These are phyloP conservation scores for Taurulus bubalis DNA, from an alignment of 2,113 vertebrate genomes.

Conservation along the genomic window DNA sequence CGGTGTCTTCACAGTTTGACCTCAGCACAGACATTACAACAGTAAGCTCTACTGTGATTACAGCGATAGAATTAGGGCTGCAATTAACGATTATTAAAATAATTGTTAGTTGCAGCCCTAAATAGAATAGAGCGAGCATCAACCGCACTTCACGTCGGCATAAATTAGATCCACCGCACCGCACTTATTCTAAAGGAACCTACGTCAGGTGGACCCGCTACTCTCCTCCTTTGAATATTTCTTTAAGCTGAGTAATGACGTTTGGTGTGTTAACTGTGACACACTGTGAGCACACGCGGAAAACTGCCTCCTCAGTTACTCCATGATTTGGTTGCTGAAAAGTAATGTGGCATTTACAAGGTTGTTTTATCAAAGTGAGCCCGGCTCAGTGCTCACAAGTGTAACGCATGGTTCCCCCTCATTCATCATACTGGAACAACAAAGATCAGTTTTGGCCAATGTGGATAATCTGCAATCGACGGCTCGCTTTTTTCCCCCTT, in stretches of 20 bases:
- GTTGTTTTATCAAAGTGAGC: no score
- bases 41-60: background rate
- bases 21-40: background rate
- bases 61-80: no score
- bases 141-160: background rate
- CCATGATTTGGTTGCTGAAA: background rate
- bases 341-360: no score
- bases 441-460: no score
- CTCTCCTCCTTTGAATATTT: background rate
- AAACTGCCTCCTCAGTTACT: background rate
- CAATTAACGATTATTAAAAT: no score
- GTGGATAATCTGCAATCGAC: no score
- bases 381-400: no score
- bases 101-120: no score
- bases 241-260: background rate
- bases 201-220: background rate
- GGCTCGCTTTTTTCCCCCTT: no score
- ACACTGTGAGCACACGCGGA: no score
- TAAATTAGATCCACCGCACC: background rate
- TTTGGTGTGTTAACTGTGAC: background rate
- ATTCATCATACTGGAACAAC: no score
- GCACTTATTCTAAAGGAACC: background rate
- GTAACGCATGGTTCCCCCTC: no score
- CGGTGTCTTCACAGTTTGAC: background rate
- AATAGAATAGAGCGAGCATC: background rate